Conservation (phyloP, 2,113 vertebrate genomes). For the Mobula hypostoma region DNA sequence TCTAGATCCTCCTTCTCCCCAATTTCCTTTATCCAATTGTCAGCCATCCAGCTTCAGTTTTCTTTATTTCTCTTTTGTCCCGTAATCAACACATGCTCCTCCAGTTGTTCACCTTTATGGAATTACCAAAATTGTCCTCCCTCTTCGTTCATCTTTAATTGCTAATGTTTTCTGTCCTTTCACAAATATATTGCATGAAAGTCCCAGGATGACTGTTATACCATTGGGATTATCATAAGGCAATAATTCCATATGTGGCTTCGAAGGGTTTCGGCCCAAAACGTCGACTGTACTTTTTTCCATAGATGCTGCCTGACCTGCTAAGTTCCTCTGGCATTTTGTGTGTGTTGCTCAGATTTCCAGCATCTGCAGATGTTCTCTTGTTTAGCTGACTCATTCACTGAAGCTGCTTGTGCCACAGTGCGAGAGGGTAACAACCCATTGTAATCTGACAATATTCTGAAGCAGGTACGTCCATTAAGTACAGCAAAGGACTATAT, state of each 20-base stretch:
- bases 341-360: too few relatives aligned
- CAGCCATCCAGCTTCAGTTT: too few relatives aligned
- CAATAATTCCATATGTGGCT: not conserved
- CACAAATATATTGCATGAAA: not conserved
- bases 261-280: too few relatives aligned
- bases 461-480: not conserved
- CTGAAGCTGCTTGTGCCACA: not conserved
- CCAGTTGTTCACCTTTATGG: not conserved
- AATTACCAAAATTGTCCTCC: not conserved
- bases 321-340: too few relatives aligned
- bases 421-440: not conserved
- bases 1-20: not conserved
- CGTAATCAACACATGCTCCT: not conserved
- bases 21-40: too few relatives aligned
- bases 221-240: not conserved
- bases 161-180: not conserved
- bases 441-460: not conserved
- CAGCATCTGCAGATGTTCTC: too few relatives aligned
- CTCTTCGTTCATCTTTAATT: not conserved
- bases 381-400: not conserved
- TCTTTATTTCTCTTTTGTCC: too few relatives aligned
- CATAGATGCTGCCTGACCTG: too few relatives aligned
- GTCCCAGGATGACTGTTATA: not conserved
- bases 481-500: not conserved
- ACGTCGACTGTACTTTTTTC: too few relatives aligned